phyloP scores from a whole-genome alignment of 2,113 vertebrate genomes.

The Vicugna pacos region DNA sequence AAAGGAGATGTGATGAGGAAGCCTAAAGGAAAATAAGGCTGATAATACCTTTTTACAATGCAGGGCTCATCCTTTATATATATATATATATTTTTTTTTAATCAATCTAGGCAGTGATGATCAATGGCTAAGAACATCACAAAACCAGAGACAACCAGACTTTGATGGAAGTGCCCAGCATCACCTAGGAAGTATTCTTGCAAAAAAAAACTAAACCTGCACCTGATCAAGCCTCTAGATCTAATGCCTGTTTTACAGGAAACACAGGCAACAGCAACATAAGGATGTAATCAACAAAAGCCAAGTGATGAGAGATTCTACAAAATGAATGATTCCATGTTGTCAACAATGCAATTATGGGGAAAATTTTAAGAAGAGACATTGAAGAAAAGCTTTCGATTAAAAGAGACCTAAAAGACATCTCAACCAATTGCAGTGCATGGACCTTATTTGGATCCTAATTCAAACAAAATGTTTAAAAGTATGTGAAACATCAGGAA shows the following conservation, averaged over 20 bases:
- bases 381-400: background rate
- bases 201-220: background rate
- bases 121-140: background rate
- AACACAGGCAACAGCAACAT: background rate
- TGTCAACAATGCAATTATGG: background rate
- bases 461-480: conserved; percentile 22
- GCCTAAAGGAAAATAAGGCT: background rate
- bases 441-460: background rate
- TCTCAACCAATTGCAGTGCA: background rate
- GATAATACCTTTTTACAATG: background rate
- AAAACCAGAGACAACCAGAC: background rate
- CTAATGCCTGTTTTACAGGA: background rate
- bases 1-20: background rate
- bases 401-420: background rate
- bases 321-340: background rate
- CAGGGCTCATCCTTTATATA: background rate
- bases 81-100: too few species aligned
- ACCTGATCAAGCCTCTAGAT: background rate
- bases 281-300: background rate
- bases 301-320: background rate
- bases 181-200: background rate
- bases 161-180: background rate
- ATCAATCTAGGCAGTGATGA: background rate
- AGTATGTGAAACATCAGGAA: background rate
- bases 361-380: background rate